Percentiles rank a stretch among this genome's conserved stretches.
These are phyloP conservation scores for Drosophila rhopaloa DNA, from an alignment of 1,140 invertebrate genomes.

Conservation along the genomic window DNA sequence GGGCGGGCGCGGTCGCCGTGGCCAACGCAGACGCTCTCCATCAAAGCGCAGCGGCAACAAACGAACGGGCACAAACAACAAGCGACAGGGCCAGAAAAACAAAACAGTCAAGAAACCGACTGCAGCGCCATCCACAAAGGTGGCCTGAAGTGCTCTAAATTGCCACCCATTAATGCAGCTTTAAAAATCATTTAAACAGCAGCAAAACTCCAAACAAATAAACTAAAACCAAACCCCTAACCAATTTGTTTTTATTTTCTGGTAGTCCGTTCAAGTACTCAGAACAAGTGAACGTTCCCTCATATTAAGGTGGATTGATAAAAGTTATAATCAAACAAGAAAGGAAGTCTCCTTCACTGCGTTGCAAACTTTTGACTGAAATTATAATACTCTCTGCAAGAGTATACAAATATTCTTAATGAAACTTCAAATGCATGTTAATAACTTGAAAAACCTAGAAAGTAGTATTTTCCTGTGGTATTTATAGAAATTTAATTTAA, in stretches of 20 bases:
- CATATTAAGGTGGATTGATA: no score
- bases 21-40: slow-evolving; percentile 18
- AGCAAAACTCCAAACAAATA: slow-evolving; percentile 1
- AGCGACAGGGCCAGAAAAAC: slow-evolving; percentile 16
- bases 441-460: no score
- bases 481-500: no score
- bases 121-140: slow-evolving; percentile 8
- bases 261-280: no score
- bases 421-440: no score
- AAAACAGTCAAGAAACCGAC: slow-evolving; percentile 20
- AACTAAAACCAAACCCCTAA: neutral
- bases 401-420: no score
- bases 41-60: slow-evolving; percentile 24
- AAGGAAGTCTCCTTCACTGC: no score
- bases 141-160: neutral
- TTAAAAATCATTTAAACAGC: slow-evolving; percentile 5
- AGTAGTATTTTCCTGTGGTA: no score
- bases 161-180: neutral
- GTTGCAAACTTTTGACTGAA: no score
- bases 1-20: slow-evolving; percentile 27
- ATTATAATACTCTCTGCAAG: no score
- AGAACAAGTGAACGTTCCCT: no score
- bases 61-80: slow-evolving; percentile 14
- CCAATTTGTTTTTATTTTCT: neutral
- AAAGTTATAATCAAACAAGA: no score